Conservation (phyloP, 2,113 vertebrate genomes). For the Nothobranchius kuhntae region DNA sequence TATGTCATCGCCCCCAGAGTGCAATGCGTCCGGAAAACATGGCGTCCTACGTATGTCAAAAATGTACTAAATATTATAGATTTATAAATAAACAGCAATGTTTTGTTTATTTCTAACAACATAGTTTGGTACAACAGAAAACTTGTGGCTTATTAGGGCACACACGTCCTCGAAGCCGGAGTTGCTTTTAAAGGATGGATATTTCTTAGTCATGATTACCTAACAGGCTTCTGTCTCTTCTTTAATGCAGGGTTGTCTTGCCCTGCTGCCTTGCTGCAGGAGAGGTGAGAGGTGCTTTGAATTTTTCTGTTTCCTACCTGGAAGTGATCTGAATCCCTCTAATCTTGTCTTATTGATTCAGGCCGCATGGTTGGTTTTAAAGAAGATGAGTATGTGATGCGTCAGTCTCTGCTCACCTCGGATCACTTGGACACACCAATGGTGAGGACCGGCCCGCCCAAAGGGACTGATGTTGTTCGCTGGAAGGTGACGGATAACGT, state of each 20-base stretch:
- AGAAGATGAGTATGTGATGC: constrained; percentile 93
- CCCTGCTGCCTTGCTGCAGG: constrained; percentile 89
- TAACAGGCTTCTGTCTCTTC: constrained; percentile 16
- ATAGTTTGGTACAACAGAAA: too few relatives aligned
- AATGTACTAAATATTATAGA: too few relatives aligned
- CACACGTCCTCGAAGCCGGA: too few relatives aligned
- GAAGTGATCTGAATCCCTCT: background rate
- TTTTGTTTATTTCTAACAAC: too few relatives aligned
- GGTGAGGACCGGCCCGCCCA: constrained; percentile 86
- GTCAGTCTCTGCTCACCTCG: constrained; percentile 87
- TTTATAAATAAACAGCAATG: too few relatives aligned
- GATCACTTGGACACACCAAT: constrained; percentile 94
- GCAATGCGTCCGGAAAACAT: too few relatives aligned
- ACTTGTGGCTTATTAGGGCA: too few relatives aligned
- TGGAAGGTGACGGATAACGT: constrained; percentile 96
- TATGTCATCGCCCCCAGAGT: too few relatives aligned
- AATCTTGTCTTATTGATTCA: constrained; percentile 45
- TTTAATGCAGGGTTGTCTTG: constrained; percentile 86
- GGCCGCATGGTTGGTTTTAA: constrained; percentile 94
- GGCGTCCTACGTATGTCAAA: too few relatives aligned
- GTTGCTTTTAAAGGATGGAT: background rate
- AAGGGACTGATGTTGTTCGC: constrained; percentile 87
- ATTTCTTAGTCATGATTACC: background rate
- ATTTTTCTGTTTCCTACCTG: background rate
- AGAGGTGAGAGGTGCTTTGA: constrained; percentile 77